Base-by-base conservation (phyloP, 2,113 vertebrate species). In the Myiopsitta monachus region DNA sequence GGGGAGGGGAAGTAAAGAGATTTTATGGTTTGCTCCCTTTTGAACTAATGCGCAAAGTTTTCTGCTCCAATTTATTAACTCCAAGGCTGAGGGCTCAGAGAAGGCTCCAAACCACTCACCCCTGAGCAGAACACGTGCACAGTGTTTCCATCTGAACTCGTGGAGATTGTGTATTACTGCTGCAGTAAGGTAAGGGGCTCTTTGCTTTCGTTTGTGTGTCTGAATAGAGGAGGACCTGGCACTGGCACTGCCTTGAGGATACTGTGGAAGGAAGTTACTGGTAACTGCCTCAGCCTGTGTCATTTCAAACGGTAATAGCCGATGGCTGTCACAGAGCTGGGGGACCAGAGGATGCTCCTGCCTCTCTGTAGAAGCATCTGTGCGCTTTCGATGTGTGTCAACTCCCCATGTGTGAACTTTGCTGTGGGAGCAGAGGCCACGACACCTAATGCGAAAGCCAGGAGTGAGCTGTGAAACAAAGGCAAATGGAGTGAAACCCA, bases 391-490 rank as follows among this genome's bases (percentile, higher is more conserved):
- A 22, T 11, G 36, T 26, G 51, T 2, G 11, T 52, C 67, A 10
- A 18, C 43, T 59, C 59, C 54, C 78, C 14, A 4, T 2, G 12
- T 72, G 49, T 47, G 75, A 86, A 55, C 38, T 28, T 16, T 39
- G 74, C 64, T 55, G 74, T 13, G 24, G 74, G 69, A 54, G 44
- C 2, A 8, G 77, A 77, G 66, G 10, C 22, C 61, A 74, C 33
- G 7, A 2, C 39, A 55, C 54, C 74, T 54, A 24, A 33, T 4
- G 22, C 39, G 27, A 43, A 54, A 81, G 44, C 44, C 61, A 57
- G n/a, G 61, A 90, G 79, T 78, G 73, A 87, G 88, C 41, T 12
- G 10, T 30, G 67, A 92, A 90, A 88, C 83, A 76, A 68, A 59
- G 61, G 73, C 70, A 82, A 63, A 72, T 12, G 46, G 67, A 68